These are phyloP conservation scores for Phyllostomus discolor DNA, from an alignment of 2,113 vertebrate genomes.

Conservation along the genomic window DNA sequence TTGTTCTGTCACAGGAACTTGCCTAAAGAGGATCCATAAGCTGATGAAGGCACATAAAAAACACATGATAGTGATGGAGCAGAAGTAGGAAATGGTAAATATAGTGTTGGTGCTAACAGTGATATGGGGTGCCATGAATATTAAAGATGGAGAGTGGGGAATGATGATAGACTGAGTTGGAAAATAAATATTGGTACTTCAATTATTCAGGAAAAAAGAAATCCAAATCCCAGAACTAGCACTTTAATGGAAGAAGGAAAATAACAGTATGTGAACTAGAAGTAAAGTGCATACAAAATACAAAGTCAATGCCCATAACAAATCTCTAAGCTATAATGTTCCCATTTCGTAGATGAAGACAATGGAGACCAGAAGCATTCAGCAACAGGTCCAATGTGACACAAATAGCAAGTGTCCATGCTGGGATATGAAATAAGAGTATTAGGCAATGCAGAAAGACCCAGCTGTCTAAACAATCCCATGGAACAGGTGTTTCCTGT, in stretches of 20 bases:
- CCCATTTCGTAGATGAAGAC: background rate
- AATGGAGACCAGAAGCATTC: background rate
- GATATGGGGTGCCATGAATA: background rate
- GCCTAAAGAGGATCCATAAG: no score
- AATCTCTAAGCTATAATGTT: background rate
- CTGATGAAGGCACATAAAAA: background rate
- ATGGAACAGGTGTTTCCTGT: background rate
- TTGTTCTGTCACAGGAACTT: background rate
- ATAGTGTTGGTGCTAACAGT: fast-evolving
- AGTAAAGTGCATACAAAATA: background rate
- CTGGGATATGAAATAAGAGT: background rate
- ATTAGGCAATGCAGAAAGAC: background rate
- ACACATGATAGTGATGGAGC: background rate
- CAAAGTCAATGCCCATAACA: background rate
- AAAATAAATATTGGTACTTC: background rate
- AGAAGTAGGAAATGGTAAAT: background rate
- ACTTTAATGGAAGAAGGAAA: background rate
- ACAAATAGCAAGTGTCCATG: background rate
- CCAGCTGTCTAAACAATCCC: background rate
- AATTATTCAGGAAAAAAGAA: background rate
- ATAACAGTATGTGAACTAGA: background rate
- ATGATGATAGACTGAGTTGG: background rate
- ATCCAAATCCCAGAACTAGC: background rate
- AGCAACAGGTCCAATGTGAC: background rate
- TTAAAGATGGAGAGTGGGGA: no score